Evolutionary conservation across 1,140 invertebrate species (phyloP), one percentile per base, ranked within the genome.

Genomic region (Eupristina koningsbergeri): DNA sequence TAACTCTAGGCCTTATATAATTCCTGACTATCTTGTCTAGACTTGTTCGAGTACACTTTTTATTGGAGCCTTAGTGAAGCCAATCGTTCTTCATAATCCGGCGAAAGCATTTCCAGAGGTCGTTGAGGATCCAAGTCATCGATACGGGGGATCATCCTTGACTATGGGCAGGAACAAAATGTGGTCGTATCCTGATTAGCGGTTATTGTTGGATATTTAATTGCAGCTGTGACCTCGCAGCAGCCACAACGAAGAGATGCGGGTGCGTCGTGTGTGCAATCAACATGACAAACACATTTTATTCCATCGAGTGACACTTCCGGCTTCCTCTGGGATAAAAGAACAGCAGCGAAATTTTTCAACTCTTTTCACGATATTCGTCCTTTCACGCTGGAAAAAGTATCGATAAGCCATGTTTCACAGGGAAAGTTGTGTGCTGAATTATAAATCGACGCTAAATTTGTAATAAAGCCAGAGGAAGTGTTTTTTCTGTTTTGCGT

Each of bases 81-180:
- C n/a, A n/a, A n/a, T n/a, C n/a, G n/a, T n/a, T n/a, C n/a, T n/a
- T n/a, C n/a, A n/a, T n/a, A n/a, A n/a, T n/a, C n/a, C n/a, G n/a
- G n/a, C n/a, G n/a, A n/a, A n/a, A n/a, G n/a, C n/a, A n/a, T n/a
- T n/a, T n/a, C n/a, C 22, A 7, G 58, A 53, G 67, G 82, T 79
- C 76, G 53, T 78, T 73, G 82, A 41, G 71, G 47, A 7, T 8
- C n/a, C 58, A 64, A 31, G 61, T 61, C 50, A 81, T 45, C 53
- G 80, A 81, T 81, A 63, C 19, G 63, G 47, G 81, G 83, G 83
- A 79, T 84, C 83, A 80, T 84, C 77, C 76, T 80, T 75, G 76
- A 29, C 13, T 34, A 47, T 8, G 53, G 47, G 53, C 26, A 58
- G 79, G 36, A 47, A 39, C 77, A 39, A 7, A 26, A 2, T 22